phyloP scores from a whole-genome alignment of 2,888 invertebrate genomes.

The Polylopha cassiicola region DNA sequence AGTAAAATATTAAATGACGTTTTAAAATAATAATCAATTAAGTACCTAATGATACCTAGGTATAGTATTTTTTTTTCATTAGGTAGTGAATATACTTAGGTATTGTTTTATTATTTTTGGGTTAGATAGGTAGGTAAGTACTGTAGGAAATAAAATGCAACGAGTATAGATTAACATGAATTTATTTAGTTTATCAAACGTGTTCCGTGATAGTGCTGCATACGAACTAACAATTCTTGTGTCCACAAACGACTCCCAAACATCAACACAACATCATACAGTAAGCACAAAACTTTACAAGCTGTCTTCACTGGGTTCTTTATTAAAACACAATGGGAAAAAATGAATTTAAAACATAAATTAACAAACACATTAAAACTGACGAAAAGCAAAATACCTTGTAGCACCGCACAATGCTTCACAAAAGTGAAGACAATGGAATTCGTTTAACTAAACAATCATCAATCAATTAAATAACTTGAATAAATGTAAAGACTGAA shows the following conservation, averaged over 20 bases:
- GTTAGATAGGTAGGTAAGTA: slow-evolving; percentile 4
- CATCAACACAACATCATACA: slow-evolving; percentile 51
- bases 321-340: too few species aligned
- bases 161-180: slow-evolving; percentile 65
- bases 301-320: slow-evolving; percentile 9
- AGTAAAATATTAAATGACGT: too few species aligned
- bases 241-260: slow-evolving; percentile 55
- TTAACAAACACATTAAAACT: too few species aligned
- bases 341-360: too few species aligned
- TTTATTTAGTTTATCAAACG: slow-evolving; percentile 72
- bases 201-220: slow-evolving; percentile 68
- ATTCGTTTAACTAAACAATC: slow-evolving; percentile 12
- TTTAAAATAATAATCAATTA: too few species aligned
- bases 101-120: too few species aligned
- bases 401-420: slow-evolving; percentile 5
- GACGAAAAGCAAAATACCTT: slow-evolving; percentile 8
- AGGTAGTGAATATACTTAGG: too few species aligned
- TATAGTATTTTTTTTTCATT: too few species aligned
- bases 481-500: slow-evolving; percentile 13
- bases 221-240: slow-evolving; percentile 64
- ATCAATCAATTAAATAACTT: slow-evolving; percentile 15
- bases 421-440: slow-evolving; percentile 4
- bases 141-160: slow-evolving; percentile 26
- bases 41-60: too few species aligned
- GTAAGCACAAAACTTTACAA: slow-evolving; percentile 42